Evolutionary conservation across 1,140 invertebrate genomes (phyloP), one percentile per base, ranked within the genome.

Genomic region (Colletes latitarsis): DNA sequence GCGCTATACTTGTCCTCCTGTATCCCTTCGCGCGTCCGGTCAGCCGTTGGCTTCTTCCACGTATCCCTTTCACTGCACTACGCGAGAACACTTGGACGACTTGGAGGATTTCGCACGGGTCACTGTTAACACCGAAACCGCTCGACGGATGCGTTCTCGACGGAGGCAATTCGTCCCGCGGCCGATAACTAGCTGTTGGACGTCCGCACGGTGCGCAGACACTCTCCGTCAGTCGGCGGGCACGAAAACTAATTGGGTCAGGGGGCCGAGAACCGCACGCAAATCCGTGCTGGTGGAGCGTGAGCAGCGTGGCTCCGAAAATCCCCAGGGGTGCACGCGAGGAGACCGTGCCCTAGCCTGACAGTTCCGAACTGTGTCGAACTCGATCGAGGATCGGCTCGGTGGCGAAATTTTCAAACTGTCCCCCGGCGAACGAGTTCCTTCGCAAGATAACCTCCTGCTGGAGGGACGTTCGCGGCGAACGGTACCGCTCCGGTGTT

Each of bases 181-280:
- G 30, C 70, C 10, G 60, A 21, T 52, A 41, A 75, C 21, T 49
- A 57, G 30, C 63, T 43, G 55, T 39, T n/a, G 63, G 19, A 67
- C 60, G 77, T 58, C 53, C 17, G 14, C 64, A 9, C 17, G n/a
- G 17, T 19, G 10, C 64, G 55, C 71, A 41, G 60, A 74, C 62
- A 52, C 55, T 72, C 70, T 53, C 71, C 43, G 21, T 46, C 66
- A 58, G 66, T 55, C 68, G 76, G 10, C 49, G 49, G 52, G 52
- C 70, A 68, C 55, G 79, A 76, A 84, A 89, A 82, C 85, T 90
- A 90, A 90, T 90, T 90, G 89, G 90, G 89, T 90, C 90, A 90
- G 81, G 82, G 83, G 76, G 73, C 76, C 77, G 80, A 73, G 82
- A 77, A 82, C 83, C 74, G 80, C 80, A 86, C 84, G 83, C 84